Base-by-base conservation (phyloP, 1,140 invertebrate species). In the Lithobius niger region DNA sequence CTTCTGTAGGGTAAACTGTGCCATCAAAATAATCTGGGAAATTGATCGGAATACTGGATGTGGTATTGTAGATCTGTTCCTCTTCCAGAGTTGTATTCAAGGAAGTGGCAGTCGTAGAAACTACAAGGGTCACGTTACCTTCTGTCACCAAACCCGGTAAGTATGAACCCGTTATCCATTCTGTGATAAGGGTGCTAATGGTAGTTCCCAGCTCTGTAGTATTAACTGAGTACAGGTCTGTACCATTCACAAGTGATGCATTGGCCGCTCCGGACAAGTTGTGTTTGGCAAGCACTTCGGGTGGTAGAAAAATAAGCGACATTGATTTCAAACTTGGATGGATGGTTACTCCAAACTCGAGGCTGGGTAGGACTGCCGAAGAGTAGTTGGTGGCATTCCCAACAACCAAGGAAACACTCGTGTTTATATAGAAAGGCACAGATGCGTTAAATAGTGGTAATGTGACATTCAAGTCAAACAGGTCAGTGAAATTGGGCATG, bases 261-360 rank as follows among this genome's bases (percentile, higher is more conserved):
- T 10, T 24, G 24, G n/a, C 25, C 6, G 25, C 25, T 13, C 6
- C 19, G 25, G 3, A 13, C 27, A 50, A 50, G 6, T 50, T 50
- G 21, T 26, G 6, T 27, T 50, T 50, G 6, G 13, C 24, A 13
- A 50, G 4, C 3, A 50, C 10, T 16, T 50, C 22, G 13, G 48
- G 48, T n/a, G 48, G 48, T 27, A 50, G 19, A 13, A 26, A 26
- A 27, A 50, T 21, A 3, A 50, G 21, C 10, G 48, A 50, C 48
- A 50, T 50, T 6, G 48, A 24, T 50, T 50, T 50, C 6, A 50
- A 26, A 21, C 48, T 27, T 27, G 48, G 48, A 26, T 50, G 48
- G 10, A 50, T 50, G 13, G 43, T 45, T 45, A 19, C 43, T 45
- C 6, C 43, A 4, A 45, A 10, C 4, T 4, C 16, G 22, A 45